phyloP scores from a whole-genome alignment of 1,140 invertebrate species.

The silkworm (Bombyx mori) region ASM3026992v2 NC_085133.1:2084501-2085000 shows the following conservation, averaged over 20 bases:
- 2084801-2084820: conserved; percentile 60
- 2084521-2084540: conserved; percentile 30
- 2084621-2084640: conserved; percentile 52
- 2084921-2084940: conserved; percentile 57
- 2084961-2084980: conserved; percentile 63
- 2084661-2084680: conserved; percentile 52
- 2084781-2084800: conserved; percentile 62
- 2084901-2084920: conserved; percentile 65
- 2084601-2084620: conserved; percentile 54
- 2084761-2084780: conserved; percentile 62
- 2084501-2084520: conserved; percentile 62
- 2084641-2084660: conserved; percentile 51
- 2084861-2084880: conserved; percentile 64
- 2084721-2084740: conserved; percentile 61
- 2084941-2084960: conserved; percentile 59
- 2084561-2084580: conserved; percentile 34
- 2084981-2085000: conserved; percentile 69
- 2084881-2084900: conserved; percentile 63
- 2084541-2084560: conserved; percentile 25
- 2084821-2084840: conserved; percentile 55
- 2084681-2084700: conserved; percentile 45
- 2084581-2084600: conserved; percentile 44
- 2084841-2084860: conserved; percentile 66
- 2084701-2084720: conserved; percentile 42
- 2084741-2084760: conserved; percentile 54